A percentile compares a stretch with the other conserved stretches of the same genome.
Evolutionary conservation across 2,888 invertebrate genomes (phyloP).

Genomic region (Melieria picta): DNA sequence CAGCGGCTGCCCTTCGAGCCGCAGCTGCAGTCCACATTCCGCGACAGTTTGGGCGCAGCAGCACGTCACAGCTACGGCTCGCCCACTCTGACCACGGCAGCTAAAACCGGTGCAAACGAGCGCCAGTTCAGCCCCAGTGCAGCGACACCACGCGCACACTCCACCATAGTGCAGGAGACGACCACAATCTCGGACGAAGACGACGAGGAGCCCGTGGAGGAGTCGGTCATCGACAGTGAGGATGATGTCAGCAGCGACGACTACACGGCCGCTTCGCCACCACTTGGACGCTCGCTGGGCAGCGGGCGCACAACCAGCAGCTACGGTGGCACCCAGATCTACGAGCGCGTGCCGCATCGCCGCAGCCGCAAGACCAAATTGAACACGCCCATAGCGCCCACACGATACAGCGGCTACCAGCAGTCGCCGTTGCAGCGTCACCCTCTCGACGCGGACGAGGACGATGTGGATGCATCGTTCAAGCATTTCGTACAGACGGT

Average conservation of each 20-base stretch:
- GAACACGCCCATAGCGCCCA: slow-evolving; percentile 5
- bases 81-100: background rate
- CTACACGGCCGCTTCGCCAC: too few species aligned
- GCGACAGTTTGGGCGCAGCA: background rate
- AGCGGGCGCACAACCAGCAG: slow-evolving; percentile 18
- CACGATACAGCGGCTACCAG: background rate
- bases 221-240: background rate
- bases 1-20: slow-evolving; percentile 14
- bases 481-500: slow-evolving; percentile 48
- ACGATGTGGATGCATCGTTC: slow-evolving; percentile 48
- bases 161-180: too few species aligned
- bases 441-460: slow-evolving; percentile 13
- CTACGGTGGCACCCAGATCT: slow-evolving; percentile 24
- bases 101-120: background rate
- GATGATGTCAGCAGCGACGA: background rate
- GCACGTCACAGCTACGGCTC: background rate
- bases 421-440: background rate
- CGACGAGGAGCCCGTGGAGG: slow-evolving; percentile 17
- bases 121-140: background rate
- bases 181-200: too few species aligned
- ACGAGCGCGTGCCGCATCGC: slow-evolving; percentile 23
- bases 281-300: background rate
- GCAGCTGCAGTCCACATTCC: slow-evolving; percentile 13
- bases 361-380: slow-evolving; percentile 9
- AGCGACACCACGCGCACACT: background rate